Conservation (phyloP, 2,888 invertebrate species). For the Parapristionchus giblindavisi region DNA sequence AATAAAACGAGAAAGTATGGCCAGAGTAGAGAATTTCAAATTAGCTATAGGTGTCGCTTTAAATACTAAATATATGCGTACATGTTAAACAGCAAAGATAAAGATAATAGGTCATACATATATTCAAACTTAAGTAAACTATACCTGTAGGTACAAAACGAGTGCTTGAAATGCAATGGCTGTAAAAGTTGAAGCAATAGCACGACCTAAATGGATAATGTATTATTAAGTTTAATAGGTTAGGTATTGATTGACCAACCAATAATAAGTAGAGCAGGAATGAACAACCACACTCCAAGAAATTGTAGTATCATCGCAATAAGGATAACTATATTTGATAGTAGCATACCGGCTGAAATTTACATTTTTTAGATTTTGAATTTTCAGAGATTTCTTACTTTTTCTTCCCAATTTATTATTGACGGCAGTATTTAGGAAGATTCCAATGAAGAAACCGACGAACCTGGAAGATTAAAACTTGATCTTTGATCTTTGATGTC, state of each 20-base stretch:
- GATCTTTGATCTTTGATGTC: no score
- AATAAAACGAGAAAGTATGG: no score
- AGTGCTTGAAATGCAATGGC: conserved; percentile 47
- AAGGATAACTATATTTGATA: conserved; percentile 48
- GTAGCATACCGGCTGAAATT: conserved; percentile 51
- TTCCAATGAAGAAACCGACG: conserved; percentile 59
- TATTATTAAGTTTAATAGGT: no score
- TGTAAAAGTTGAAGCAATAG: conserved; percentile 59
- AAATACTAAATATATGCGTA: no score
- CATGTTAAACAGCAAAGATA: no score
- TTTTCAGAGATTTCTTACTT: conserved; percentile 43
- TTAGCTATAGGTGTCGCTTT: no score
- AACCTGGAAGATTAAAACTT: conserved; percentile 42
- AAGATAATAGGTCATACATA: no score
- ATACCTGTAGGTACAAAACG: conserved; percentile 32
- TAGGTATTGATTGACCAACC: not conserved
- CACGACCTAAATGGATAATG: conserved; percentile 27
- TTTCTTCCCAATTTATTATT: conserved; percentile 59
- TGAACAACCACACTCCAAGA: conserved; percentile 44
- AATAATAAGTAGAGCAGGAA: conserved; percentile 52
- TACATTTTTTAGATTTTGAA: no score
- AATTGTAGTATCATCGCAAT: conserved; percentile 48
- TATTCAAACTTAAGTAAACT: no score
- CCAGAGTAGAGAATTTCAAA: no score
- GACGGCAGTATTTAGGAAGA: conserved; percentile 56